Conservation (phyloP, 2,797 vertebrate species). For the Betta splendens region DNA sequence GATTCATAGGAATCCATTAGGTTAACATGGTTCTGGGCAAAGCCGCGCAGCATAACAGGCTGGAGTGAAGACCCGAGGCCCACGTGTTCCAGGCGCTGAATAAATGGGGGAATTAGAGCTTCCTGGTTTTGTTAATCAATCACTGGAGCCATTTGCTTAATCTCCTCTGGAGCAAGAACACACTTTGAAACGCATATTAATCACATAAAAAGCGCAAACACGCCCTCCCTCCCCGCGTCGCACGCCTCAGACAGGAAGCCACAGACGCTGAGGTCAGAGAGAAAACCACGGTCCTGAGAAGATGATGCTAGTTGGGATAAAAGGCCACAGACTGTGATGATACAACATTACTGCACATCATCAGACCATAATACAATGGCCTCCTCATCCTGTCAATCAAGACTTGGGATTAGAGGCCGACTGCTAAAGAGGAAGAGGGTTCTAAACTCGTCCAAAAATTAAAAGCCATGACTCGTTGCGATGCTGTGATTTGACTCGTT, state of each 20-base stretch:
- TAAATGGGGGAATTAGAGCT: slow-evolving; percentile 12
- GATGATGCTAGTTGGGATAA: slow-evolving; percentile 42
- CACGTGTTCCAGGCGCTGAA: not conserved
- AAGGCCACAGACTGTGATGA: slow-evolving; percentile 47
- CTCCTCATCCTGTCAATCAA: no score
- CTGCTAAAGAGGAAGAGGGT: no score
- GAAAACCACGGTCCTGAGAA: slow-evolving; percentile 28
- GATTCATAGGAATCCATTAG: not conserved
- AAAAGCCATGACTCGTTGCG: slow-evolving; percentile 36
- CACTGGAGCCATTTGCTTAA: slow-evolving; percentile 3
- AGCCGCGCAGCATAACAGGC: not conserved
- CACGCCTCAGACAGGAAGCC: not conserved
- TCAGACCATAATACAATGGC: no score
- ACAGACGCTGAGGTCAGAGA: not conserved
- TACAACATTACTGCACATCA: slow-evolving; percentile 43
- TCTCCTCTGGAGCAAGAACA: slow-evolving; percentile 10
- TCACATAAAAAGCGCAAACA: not conserved
- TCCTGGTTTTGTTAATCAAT: slow-evolving; percentile 26
- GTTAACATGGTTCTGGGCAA: not conserved
- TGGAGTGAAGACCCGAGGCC: not conserved
- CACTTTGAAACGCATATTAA: slow-evolving; percentile 3
- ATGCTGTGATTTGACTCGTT: slow-evolving; percentile 58
- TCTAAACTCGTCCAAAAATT: no score
- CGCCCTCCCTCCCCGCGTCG: not conserved
- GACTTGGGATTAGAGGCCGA: no score